phyloP scores from a whole-genome alignment of 2,888 invertebrate species.

The Uloborus plumipes region DNA sequence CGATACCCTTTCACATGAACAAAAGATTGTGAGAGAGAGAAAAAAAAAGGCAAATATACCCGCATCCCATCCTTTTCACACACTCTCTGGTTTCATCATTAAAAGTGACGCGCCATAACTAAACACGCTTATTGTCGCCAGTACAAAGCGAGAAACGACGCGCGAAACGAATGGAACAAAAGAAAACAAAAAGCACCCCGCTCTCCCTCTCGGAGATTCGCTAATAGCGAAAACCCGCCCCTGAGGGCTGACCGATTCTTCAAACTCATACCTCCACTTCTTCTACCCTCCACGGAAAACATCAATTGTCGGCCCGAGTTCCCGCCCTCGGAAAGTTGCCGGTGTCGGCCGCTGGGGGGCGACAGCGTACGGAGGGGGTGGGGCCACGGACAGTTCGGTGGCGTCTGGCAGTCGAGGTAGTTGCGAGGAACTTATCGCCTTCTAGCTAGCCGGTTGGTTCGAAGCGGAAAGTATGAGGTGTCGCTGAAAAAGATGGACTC shows the following conservation, averaged over 20 bases:
- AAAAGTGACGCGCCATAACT: too few relatives aligned
- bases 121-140: too few relatives aligned
- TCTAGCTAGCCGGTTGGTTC: constrained; percentile 12
- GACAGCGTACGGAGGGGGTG: constrained; percentile 55
- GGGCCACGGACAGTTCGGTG: constrained; percentile 29
- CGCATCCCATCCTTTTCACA: too few relatives aligned
- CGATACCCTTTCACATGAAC: too few relatives aligned
- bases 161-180: constrained; percentile 8
- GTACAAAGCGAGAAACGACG: too few relatives aligned
- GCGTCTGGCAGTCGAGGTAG: constrained; percentile 51
- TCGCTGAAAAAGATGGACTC: too few relatives aligned
- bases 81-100: too few relatives aligned
- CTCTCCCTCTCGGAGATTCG: constrained; percentile 38
- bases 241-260: constrained; percentile 36
- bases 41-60: too few relatives aligned
- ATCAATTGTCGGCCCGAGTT: not conserved
- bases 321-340: constrained; percentile 43
- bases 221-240: constrained; percentile 52
- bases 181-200: constrained; percentile 29
- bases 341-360: constrained; percentile 61
- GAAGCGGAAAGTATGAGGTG: not conserved
- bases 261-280: constrained; percentile 26
- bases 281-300: not conserved
- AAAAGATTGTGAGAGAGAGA: too few relatives aligned
- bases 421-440: constrained; percentile 43